Evolutionary conservation across 2,113 vertebrate species (phyloP).

Genomic region (Halichoeres trimaculatus): DNA sequence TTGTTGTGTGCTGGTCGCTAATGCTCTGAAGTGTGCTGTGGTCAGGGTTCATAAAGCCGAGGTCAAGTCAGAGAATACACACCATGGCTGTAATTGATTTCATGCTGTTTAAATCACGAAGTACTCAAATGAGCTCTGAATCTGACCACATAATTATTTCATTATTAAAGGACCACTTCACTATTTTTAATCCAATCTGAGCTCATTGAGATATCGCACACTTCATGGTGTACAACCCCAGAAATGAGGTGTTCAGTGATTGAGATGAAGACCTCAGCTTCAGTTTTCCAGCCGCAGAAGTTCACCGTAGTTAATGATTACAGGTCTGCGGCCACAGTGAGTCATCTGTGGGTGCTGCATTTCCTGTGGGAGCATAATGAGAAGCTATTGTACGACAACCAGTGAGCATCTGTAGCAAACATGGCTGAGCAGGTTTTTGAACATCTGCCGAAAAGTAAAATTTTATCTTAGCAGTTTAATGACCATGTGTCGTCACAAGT

Average conservation of each 20-base stretch:
- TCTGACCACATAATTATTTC: not conserved
- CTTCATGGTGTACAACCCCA: no score
- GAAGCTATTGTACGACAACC: not conserved
- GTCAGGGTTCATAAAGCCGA: constrained; percentile 39
- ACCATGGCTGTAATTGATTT: constrained; percentile 16
- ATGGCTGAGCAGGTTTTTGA: not conserved
- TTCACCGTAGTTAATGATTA: constrained; percentile 26
- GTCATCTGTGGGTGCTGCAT: not conserved
- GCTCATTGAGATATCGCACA: not conserved
- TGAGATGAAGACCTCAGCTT: not conserved
- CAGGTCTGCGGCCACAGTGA: not conserved
- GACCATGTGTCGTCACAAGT: no score
- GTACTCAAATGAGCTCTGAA: not conserved
- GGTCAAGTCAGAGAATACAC: constrained; percentile 39
- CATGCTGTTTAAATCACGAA: constrained; percentile 22
- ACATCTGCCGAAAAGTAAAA: not conserved
- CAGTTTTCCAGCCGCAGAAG: not conserved
- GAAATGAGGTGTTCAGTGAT: no score
- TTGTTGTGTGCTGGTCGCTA: constrained; percentile 24
- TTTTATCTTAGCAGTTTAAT: not conserved
- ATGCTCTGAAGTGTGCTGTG: constrained; percentile 49
- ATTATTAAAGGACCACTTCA: not conserved
- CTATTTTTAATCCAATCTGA: not conserved
- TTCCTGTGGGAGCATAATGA: constrained; percentile 4
- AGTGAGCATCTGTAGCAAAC: not conserved